Evolutionary conservation across 2,888 invertebrate genomes (phyloP).

Genomic region (Eupithecia centaureata): DNA sequence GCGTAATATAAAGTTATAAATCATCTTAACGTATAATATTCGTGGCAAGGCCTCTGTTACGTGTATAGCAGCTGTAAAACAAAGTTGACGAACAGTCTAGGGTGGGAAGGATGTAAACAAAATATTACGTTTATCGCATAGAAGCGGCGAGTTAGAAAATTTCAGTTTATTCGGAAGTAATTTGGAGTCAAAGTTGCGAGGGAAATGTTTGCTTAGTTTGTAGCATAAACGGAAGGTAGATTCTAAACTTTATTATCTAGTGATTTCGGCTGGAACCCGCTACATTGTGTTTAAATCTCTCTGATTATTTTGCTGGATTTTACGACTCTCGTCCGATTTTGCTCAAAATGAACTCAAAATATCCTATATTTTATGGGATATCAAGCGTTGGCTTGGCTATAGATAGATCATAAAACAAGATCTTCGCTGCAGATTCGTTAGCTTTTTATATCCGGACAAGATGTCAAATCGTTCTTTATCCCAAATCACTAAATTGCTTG

Average conservation of each 20-base stretch:
- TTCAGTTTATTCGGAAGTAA: constrained; percentile 38
- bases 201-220: constrained; percentile 34
- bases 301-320: constrained; percentile 6
- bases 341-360: constrained; percentile 4
- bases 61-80: constrained; percentile 70
- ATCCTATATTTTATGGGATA: background rate
- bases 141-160: constrained; percentile 29
- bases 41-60: constrained; percentile 42
- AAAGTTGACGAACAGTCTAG: constrained; percentile 56
- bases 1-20: background rate
- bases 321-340: constrained; percentile 3
- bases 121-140: constrained; percentile 36
- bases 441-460: constrained; percentile 4
- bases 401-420: background rate
- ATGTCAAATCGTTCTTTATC: constrained; percentile 25
- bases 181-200: constrained; percentile 38
- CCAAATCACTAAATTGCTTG: constrained; percentile 36
- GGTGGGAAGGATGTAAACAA: constrained; percentile 43
- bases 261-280: constrained; percentile 10
- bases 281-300: constrained; percentile 7
- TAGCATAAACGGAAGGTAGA: constrained; percentile 20
- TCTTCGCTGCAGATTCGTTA: background rate
- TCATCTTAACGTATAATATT: background rate
- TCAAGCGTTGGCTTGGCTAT: background rate
- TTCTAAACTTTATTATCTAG: constrained; percentile 12